Conservation (phyloP, 2,113 vertebrate genomes). For the Psittacara wagleri region DNA sequence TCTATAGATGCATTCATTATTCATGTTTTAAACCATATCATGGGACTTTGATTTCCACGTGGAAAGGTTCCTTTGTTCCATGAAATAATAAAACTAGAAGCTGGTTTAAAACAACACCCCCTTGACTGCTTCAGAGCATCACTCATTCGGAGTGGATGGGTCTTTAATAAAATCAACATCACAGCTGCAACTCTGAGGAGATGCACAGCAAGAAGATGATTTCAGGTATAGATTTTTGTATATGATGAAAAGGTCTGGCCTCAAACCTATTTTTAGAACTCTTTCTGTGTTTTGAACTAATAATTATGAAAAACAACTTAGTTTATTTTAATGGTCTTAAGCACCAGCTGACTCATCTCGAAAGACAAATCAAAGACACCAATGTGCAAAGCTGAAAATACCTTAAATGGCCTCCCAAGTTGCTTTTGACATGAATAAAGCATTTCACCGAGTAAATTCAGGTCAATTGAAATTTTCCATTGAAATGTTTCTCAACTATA, state of each 20-base stretch:
- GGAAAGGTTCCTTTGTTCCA: background rate
- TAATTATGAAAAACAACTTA: background rate
- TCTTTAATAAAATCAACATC: background rate
- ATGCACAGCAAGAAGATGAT: background rate
- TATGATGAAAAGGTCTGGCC: background rate
- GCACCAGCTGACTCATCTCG: background rate
- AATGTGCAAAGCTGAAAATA: background rate
- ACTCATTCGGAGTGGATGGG: background rate
- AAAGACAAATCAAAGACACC: background rate
- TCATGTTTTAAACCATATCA: background rate
- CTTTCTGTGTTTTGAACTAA: background rate
- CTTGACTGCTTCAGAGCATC: background rate
- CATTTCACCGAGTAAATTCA: background rate
- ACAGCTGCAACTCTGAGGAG: background rate
- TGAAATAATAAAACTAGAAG: background rate
- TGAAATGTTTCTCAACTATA: background rate
- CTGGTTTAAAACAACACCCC: background rate
- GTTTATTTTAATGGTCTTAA: background rate
- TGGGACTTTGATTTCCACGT: background rate
- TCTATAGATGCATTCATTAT: conserved; percentile 5
- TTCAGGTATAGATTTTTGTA: background rate
- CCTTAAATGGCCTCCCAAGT: background rate
- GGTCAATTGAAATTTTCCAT: conserved; percentile 10
- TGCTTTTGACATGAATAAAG: background rate
- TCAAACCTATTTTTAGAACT: background rate